phyloP scores from a whole-genome alignment of 2,797 vertebrate species.

The Syngnathus rostellatus region DNA sequence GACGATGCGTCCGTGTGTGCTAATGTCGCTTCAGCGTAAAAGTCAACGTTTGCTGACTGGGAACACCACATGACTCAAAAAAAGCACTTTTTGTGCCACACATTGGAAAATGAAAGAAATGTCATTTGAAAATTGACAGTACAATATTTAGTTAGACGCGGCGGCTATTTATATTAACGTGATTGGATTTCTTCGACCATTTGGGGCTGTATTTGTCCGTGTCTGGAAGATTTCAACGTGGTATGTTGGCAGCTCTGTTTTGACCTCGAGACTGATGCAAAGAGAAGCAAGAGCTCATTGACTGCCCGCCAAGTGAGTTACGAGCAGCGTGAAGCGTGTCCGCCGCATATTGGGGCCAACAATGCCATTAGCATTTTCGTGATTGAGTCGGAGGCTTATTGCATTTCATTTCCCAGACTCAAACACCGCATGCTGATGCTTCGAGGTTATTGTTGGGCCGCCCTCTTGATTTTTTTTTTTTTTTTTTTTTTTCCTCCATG shows the following conservation, averaged over 20 bases:
- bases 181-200: no score
- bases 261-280: no score
- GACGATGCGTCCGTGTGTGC: constrained; percentile 16
- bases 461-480: neutral
- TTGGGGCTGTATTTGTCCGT: no score
- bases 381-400: neutral
- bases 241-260: no score
- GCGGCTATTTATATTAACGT: no score
- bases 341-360: neutral
- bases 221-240: no score
- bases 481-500: neutral
- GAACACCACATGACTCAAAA: constrained; percentile 9
- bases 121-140: constrained; percentile 27
- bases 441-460: neutral
- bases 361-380: neutral
- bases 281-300: no score
- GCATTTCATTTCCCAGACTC: neutral
- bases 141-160: constrained; percentile 6
- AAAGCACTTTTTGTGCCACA: neutral
- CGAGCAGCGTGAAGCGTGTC: neutral
- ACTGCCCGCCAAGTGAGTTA: neutral
- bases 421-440: neutral
- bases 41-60: constrained; percentile 15
- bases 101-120: constrained; percentile 7
- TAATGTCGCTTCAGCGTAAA: constrained; percentile 32